Base-by-base conservation (phyloP, 1,140 invertebrate species). In the Bombus difficillimus region DNA sequence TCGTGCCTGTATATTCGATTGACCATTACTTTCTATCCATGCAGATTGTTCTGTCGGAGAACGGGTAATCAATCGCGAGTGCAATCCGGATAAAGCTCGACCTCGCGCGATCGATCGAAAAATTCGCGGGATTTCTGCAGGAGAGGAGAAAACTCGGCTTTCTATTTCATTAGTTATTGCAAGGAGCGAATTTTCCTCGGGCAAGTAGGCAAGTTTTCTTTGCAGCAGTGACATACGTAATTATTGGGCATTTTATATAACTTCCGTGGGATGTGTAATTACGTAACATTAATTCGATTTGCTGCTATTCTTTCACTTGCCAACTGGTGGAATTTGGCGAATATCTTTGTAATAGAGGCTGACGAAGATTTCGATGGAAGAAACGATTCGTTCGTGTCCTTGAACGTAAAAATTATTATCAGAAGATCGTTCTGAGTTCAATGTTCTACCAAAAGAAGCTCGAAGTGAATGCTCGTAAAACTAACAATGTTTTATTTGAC, bases 21-120 rank as follows among this genome's bases (percentile, higher is more conserved):
- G 59, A 41, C 68, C 78, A 81, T 81, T 85, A 81, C 57, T 81
- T 85, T 85, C 71, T 81, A 81, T 34, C 59, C 69, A 53, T 73
- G 68, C 69, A 43, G 59, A 85, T 85, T 81, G 78, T 81, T 81
- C 83, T 37, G 25, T 2, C 22, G n/a, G 34, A 59, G 41, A 74
- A 85, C 41, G 15, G 69, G 43, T 62, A 74, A 85, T 85, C 77
- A 59, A 85, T 74, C 57, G 69, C 34, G 41, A 47, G 12, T 39
- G 62, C 37, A 82, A 9, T 28, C 10, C 5, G 59, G 76, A 84
- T 71, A 71, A 83, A 79, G 53, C 64, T 25, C 37, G 57, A 41
- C 69, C 28, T 39, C 37, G 12, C 39, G n/a, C 25, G 74, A 76
- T 78, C 25, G 74, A 77, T 83, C 15, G 72, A 68, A 83, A 83